Percentiles rank a stretch among this genome's conserved stretches.
Conservation (phyloP, 2,888 invertebrate species). For the Callosobruchus maculatus region DNA sequence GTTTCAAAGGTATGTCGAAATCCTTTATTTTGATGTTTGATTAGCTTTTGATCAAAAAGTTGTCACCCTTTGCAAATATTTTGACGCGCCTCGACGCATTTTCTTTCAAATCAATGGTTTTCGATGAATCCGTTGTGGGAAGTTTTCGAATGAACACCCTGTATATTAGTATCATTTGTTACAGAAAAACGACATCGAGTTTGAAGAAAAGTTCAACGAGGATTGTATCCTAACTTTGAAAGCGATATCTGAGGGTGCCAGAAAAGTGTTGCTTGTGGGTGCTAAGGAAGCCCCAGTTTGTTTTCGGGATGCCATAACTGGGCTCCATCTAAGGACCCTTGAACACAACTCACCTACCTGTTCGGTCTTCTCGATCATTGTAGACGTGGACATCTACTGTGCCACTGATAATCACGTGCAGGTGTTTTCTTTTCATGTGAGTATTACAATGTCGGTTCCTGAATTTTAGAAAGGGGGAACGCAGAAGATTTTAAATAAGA, state of each 20-base stretch:
- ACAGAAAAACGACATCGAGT: conserved; percentile 36
- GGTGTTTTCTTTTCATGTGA: conserved; percentile 72
- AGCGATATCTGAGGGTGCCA: conserved; percentile 69
- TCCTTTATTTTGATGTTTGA: no score
- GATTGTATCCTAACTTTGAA: conserved; percentile 66
- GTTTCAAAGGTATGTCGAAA: no score
- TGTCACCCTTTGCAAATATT: no score
- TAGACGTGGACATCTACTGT: conserved; percentile 58
- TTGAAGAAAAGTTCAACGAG: conserved; percentile 52
- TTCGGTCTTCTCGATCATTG: conserved; percentile 40
- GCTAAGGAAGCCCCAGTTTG: conserved; percentile 67
- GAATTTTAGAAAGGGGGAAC: no score
- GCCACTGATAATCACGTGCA: conserved; percentile 71
- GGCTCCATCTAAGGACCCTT: conserved; percentile 64
- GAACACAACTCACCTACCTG: conserved; percentile 54
- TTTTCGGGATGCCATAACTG: conserved; percentile 69
- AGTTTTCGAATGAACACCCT: no score
- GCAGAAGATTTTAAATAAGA: no score
- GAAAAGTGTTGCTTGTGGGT: conserved; percentile 67
- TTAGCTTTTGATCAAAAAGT: no score
- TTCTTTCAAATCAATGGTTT: no score
- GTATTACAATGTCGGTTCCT: no score
- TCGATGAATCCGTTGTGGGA: no score
- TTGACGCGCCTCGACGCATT: no score
- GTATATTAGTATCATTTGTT: no score